phyloP scores from a whole-genome alignment of 2,113 vertebrate genomes.

The Tautogolabrus adspersus region DNA sequence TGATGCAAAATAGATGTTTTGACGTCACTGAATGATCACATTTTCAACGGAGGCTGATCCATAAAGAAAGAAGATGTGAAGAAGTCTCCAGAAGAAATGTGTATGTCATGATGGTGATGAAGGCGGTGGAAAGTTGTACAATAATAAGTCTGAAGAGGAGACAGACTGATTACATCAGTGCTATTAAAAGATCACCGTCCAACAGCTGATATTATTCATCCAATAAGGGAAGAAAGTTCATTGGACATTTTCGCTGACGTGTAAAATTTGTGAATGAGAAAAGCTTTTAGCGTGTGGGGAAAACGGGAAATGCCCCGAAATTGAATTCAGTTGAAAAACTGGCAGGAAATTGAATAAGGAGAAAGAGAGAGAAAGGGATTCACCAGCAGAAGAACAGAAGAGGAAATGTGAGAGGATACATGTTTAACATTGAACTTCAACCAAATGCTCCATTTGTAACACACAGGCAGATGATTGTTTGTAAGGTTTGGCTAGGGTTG shows the following conservation, averaged over 20 bases:
- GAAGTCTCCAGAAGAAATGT: background rate
- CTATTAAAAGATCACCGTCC: constrained; percentile 16
- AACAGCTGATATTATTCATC: constrained; percentile 1
- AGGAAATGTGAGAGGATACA: constrained; percentile 4
- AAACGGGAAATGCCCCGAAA: constrained; percentile 23
- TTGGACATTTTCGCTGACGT: constrained; percentile 14
- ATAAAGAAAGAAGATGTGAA: background rate
- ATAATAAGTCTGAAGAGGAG: constrained; percentile 1
- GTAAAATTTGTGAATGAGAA: constrained; percentile 4
- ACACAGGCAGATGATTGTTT: background rate
- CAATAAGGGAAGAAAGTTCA: background rate
- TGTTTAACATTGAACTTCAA: too few relatives aligned
- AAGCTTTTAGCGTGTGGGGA: constrained; percentile 16
- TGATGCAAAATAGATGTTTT: background rate
- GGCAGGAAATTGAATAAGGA: constrained; percentile 17
- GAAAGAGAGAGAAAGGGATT: background rate
- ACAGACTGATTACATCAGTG: constrained; percentile 8
- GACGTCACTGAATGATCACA: background rate
- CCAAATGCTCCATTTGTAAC: background rate
- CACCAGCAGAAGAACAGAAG: background rate
- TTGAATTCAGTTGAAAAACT: constrained; percentile 33
- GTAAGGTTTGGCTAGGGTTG: background rate
- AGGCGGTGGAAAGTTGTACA: background rate
- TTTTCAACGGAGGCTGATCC: background rate
- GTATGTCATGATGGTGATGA: constrained; percentile 1